Evolutionary conservation across 2,888 invertebrate species (phyloP).

Genomic region (Tinea pellionella): DNA sequence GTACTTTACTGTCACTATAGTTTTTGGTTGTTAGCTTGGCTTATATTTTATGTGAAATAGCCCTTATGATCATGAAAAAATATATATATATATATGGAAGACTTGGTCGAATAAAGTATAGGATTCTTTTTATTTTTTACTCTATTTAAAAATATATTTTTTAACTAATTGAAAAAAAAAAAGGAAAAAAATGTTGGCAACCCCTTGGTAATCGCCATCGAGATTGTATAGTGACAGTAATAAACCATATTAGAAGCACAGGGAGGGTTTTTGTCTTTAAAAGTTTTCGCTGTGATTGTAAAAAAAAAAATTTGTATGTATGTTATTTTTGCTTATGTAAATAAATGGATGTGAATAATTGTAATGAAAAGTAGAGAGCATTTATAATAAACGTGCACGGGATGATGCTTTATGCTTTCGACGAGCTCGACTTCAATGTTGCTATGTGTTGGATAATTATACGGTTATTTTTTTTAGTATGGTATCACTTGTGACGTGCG

Average conservation of each 20-base stretch:
- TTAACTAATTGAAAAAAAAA: too few species aligned
- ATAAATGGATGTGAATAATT: not conserved
- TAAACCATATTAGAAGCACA: not conserved
- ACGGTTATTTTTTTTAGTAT: not conserved
- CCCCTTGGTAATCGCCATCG: too few species aligned
- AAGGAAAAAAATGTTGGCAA: too few species aligned
- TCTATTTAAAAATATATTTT: too few species aligned
- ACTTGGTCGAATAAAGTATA: too few species aligned
- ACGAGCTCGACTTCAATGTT: not conserved
- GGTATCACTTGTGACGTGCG: not conserved
- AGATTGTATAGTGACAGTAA: not conserved
- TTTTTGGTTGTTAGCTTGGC: too few species aligned
- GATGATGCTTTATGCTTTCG: not conserved
- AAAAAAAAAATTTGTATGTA: not conserved
- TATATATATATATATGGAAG: too few species aligned
- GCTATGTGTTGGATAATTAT: not conserved
- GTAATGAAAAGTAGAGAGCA: not conserved
- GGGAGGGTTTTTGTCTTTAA: not conserved
- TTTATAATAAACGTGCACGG: not conserved
- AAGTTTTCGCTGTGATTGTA: slow-evolving; percentile 6
- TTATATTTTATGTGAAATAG: too few species aligned
- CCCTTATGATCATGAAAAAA: too few species aligned
- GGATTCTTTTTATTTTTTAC: too few species aligned
- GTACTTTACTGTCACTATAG: too few species aligned
- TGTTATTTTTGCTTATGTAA: slow-evolving; percentile 6